Evolutionary conservation across 1,140 invertebrate species (phyloP).

Genomic region (Diorhabda carinulata): DNA sequence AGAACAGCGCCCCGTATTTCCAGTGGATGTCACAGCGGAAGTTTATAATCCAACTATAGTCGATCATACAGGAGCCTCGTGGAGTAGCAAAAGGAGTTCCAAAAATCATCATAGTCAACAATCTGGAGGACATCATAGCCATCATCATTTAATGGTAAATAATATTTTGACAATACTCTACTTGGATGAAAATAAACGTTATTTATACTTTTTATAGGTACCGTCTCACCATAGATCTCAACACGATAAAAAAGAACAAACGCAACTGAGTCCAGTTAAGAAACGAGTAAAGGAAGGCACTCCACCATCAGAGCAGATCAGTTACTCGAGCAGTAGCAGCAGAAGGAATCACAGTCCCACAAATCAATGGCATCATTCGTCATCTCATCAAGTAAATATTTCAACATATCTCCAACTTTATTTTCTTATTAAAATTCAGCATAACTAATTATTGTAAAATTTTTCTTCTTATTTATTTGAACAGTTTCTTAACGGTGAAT

Average conservation of each 20-base stretch:
- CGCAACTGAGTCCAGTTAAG: constrained; percentile 93
- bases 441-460: no score
- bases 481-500: no score
- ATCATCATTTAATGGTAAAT: constrained; percentile 48
- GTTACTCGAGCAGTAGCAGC: constrained; percentile 34
- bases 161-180: background rate
- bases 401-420: background rate
- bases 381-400: constrained; percentile 29
- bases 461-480: no score
- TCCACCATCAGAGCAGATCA: constrained; percentile 62
- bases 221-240: constrained; percentile 50
- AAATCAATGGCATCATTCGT: constrained; percentile 46
- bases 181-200: no score
- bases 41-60: constrained; percentile 53
- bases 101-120: constrained; percentile 52
- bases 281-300: constrained; percentile 97
- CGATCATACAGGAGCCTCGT: constrained; percentile 52
- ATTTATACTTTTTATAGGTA: constrained; percentile 35
- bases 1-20: constrained; percentile 64
- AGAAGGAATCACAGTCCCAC: constrained; percentile 50
- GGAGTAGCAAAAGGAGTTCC: constrained; percentile 50
- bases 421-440: background rate
- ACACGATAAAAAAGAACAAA: constrained; percentile 80
- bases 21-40: constrained; percentile 57
- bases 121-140: constrained; percentile 38